Conservation (phyloP, 2,113 vertebrate genomes). For the Ancistrus triradiatus region DNA sequence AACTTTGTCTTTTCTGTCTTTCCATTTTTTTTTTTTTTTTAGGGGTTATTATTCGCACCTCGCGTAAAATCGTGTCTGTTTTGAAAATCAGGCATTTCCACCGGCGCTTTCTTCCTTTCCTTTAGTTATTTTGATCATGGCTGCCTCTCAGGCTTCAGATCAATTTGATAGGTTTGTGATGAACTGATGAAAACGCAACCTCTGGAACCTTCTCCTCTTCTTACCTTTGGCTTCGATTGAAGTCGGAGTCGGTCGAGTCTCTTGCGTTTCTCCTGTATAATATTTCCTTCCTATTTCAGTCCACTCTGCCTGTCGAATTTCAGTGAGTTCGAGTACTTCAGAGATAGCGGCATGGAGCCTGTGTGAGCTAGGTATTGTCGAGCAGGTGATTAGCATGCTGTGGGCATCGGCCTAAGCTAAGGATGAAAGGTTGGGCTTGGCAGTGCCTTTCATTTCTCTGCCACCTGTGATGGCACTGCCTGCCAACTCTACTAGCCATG, state of each 20-base stretch:
- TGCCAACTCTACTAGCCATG: conserved; percentile 31
- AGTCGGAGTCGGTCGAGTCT: background rate
- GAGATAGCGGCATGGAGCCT: background rate
- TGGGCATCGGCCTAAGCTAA: conserved; percentile 34
- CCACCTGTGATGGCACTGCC: conserved; percentile 38
- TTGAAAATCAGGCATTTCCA: background rate
- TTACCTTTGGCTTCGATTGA: background rate
- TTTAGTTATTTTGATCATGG: conserved; percentile 25
- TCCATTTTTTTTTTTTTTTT: no score
- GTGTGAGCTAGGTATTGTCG: conserved; percentile 20
- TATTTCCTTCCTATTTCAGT: background rate
- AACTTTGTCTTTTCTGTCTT: no score
- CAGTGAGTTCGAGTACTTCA: background rate
- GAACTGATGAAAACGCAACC: conserved; percentile 20
- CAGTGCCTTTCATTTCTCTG: conserved; percentile 23
- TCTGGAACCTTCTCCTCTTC: background rate
- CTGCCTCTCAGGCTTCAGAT: no score
- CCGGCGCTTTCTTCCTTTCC: background rate
- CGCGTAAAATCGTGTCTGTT: no score
- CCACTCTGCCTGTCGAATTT: conserved; percentile 10
- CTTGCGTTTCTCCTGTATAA: conserved; percentile 1
- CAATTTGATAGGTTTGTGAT: conserved; percentile 11
- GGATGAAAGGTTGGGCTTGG: conserved; percentile 41
- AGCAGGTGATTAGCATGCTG: conserved; percentile 35
- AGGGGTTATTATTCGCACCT: no score